Evolutionary conservation across 2,113 vertebrate genomes (phyloP), one percentile per base, ranked within the genome.

Genomic region (Corvus moneduloides): DNA sequence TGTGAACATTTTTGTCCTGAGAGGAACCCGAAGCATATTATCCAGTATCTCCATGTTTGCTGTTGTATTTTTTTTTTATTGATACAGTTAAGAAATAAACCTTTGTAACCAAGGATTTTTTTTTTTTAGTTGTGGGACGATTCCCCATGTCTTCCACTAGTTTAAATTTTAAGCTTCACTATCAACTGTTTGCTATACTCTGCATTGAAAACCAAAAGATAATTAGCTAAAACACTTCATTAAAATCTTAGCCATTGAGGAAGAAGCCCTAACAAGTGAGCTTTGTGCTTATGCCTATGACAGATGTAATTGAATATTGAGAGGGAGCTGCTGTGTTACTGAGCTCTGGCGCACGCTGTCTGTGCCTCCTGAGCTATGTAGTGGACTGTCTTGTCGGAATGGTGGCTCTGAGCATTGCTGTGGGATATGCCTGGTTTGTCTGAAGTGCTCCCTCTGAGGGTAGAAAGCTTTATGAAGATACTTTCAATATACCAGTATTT

Each of bases 271-370:
- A 26, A 23, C 9, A 61, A 88, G 55, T 69, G 37, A 80, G 39
- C 16, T 64, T 76, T 26, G 24, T 83, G 2, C 13, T 69, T 44
- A 16, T 1, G 19, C 8, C 33, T 74, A 1, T 71, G 59, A 35
- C 61, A 68, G 30, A 21, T 15, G 27, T 26, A 49, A 32, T 24
- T 33, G 78, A 63, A 7, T 68, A 37, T 14, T 4, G 28, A 33
- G 49, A 8, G 68, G 5, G 48, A 6, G 69, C 37, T 76, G 49
- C 55, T 61, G 33, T 0, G 0, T 76, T 73, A 1, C 32, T 64
- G 68, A 61, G 16, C 48, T 82, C 30, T 68, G 61, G 43, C 0
- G 0, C 16, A 1, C 0, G 1, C 41, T 44, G 16, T n/a, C 11
- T 0, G 0, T 33, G 46, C 49, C 44, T 87, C 24, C 23, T 91